Base-by-base conservation (phyloP, 2,113 vertebrate species). In the Caranx ignobilis region DNA sequence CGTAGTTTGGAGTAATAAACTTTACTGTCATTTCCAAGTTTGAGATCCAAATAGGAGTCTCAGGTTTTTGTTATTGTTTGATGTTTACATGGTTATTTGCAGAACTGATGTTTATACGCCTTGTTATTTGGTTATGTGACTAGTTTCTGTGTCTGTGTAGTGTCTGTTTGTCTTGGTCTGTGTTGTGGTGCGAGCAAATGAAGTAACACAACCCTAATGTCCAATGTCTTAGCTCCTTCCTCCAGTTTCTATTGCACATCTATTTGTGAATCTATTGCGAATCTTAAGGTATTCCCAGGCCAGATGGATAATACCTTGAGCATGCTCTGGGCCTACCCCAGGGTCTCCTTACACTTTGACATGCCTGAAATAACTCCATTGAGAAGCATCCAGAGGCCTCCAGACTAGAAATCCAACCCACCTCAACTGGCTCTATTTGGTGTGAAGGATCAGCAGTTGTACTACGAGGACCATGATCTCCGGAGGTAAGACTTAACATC, bases 221-320 rank as follows among this genome's bases (percentile, higher is more conserved):
- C 21, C 2, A 19, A 16, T 1, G 19, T 3, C n/a, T 6, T 43
- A 34, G 37, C 13, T 55, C 21, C 52, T 62, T 71, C 37, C 48
- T 71, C 15, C 19, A 47, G 18, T 39, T 54, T 55, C 37, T 71
- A 63, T 10, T 47, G 9, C 9, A 3, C 26, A 26, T 26, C 26
- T 26, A 26, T 26, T 26, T 26, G 26, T 26, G 26, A 26, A 26
- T 26, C 1, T 26, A 26, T 26, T 26, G 26, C 39, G 75, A 12
- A 70, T 32, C 35, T 11, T 16, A 32, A 56, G 12, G 8, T 56
- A 41, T 57, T 66, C 62, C 37, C 4, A 61, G 35, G 31, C 66
- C 66, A 71, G 37, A 79, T 71, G 48, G 66, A 70, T 63, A 63
- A 79, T 64, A 60, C 59, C 48, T 71, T 48, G 34, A 68, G 43